Base-by-base conservation (phyloP, 2,797 vertebrate genomes). In the Centroberyx gerrardi region DNA sequence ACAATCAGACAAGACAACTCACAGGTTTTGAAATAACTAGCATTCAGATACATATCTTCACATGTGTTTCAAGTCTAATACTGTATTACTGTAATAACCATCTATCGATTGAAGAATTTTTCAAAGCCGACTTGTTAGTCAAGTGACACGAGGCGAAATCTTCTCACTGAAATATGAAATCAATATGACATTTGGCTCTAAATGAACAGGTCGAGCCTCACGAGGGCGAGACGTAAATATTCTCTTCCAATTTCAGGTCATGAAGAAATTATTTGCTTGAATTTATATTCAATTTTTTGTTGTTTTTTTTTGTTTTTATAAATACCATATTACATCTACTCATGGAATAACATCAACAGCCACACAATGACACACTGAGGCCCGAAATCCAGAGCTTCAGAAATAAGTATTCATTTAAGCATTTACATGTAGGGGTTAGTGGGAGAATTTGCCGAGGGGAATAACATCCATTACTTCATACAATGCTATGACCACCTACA, bases 51-150 rank as follows among this genome's bases (percentile, higher is more conserved):
- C 80, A 58, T 79, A 82, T 84, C 84, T 88, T 93, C 80, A 93
- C 88, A 87, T 89, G 78, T 85, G 87, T 83, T 88, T 93, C 83
- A 84, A 89, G 87, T 90, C 87, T 91, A 93, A 92, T 87, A 94
- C 91, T 92, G 87, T 86, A 66, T 86, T 72, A 87, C 73, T 86
- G 80, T 77, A 83, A 84, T 87, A 83, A 85, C 73, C 76, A 86
- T 76, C 87, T 85, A 93, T 72, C 78, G 69, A 81, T 62, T 58
- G 62, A 83, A 65, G 38, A 78, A 33, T 15, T 44, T 76, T 73
- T 84, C 56, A 63, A 80, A 79, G 73, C 73, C 75, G 72, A 85
- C 66, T 81, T 60, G 14, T 65, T 31, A 42, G 42, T 61, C 22
- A 74, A 74, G 74, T 67, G 68, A 86, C 79, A 72, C 36, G 22